Evolutionary conservation across 2,797 vertebrate genomes (phyloP), one percentile per base, ranked within the genome.

Genomic region (Toxotes lorentzi): DNA sequence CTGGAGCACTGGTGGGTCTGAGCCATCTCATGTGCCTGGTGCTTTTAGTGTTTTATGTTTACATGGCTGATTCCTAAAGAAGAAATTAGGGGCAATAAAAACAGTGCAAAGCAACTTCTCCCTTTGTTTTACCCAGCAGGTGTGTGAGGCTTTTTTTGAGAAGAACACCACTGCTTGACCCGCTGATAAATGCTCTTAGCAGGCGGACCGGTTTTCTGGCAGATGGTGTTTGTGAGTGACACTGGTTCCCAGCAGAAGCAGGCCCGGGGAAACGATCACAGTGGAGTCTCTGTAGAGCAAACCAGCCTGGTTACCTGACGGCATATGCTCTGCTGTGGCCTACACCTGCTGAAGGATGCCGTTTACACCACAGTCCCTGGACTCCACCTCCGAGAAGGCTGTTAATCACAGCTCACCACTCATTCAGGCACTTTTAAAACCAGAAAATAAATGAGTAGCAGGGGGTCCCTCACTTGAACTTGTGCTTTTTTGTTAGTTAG

Each of bases 161-260:
- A 74, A 69, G 63, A 78, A 81, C 80, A 66, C 77, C 82, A 63
- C 90, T 90, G 65, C 61, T 88, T 84, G 89, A 89, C 92, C 89
- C 17, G 68, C 83, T 75, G 92, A 88, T 94, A 94, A 95, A 93
- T 51, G 90, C 82, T 94, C 86, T 73, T 84, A 92, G 87, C 92
- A 90, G 91, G 91, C 91, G 58, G 79, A 90, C 79, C 88, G 86
- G 90, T 85, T 90, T 91, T 62, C 82, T 91, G 95, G 93, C 97
- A 98, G 97, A 97, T 97, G 97, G 97, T 95, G 90, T 95, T 95
- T 93, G 94, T 87, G 93, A 93, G 83, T 90, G 69, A 91, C 89
- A 94, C 94, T 88, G 91, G 91, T 92, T 96, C 96, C 96, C 97
- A 95, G 95, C 95, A 94, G 96, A 96, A 95, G 73, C 43, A 73